Percentiles rank a stretch among this genome's conserved stretches.
These are phyloP conservation scores for Monodelphis domestica DNA, from an alignment of 2,797 vertebrate genomes.

Conservation along the genomic window DNA sequence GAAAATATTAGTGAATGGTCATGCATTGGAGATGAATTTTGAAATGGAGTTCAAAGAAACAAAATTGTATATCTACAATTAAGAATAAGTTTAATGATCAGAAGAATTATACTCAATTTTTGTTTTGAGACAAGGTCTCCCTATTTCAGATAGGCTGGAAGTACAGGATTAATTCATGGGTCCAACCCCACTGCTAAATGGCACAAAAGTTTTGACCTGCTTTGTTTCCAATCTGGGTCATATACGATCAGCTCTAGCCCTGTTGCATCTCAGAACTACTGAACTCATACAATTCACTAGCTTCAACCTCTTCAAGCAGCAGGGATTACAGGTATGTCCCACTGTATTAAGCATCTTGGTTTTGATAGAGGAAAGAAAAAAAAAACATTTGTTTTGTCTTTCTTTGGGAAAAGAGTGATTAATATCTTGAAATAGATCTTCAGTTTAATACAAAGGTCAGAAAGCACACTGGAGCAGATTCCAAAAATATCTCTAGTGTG, in stretches of 20 bases:
- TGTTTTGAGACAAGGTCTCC: not conserved
- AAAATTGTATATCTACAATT: constrained; percentile 69
- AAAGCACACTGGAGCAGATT: constrained; percentile 65
- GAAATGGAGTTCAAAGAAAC: constrained; percentile 64
- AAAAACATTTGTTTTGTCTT: constrained; percentile 14
- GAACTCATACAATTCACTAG: not conserved
- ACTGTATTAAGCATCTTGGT: not conserved
- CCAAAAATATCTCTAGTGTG: constrained; percentile 46
- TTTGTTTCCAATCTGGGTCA: not conserved
- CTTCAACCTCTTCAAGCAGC: not conserved
- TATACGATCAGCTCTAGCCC: not conserved
- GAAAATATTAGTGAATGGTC: not conserved
- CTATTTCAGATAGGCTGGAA: not conserved
- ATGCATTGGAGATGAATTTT: constrained; percentile 34
- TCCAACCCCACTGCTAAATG: not conserved
- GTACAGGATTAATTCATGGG: not conserved
- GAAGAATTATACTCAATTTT: constrained; percentile 75
- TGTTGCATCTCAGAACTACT: not conserved
- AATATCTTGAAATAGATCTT: constrained; percentile 55
- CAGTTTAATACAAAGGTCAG: constrained; percentile 52
- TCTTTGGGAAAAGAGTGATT: constrained; percentile 58
- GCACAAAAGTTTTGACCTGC: not conserved
- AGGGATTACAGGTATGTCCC: not conserved
- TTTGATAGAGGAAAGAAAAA: not conserved
- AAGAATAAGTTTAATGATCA: constrained; percentile 70